These are phyloP conservation scores for Frieseomelitta varia DNA, from an alignment of 1,140 invertebrate genomes.

Conservation along the genomic window DNA sequence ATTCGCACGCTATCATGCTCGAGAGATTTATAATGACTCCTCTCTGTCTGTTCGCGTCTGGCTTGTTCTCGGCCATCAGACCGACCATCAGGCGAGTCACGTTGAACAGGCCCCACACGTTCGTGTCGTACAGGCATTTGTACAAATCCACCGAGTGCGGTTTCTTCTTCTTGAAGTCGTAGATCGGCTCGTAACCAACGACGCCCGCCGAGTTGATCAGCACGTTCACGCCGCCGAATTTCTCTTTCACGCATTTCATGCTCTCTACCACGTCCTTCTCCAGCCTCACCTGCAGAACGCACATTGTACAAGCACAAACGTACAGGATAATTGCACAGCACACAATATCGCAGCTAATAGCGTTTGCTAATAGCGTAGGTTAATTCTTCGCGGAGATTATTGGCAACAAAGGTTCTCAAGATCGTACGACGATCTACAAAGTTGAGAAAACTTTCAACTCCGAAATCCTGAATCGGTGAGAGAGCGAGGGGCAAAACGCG, in stretches of 20 bases:
- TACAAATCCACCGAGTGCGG: conserved; percentile 57
- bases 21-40: conserved; percentile 69
- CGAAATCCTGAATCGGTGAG: not conserved
- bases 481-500: too few species aligned
- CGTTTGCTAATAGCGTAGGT: too few species aligned
- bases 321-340: too few species aligned
- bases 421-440: too few species aligned
- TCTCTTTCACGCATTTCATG: conserved; percentile 54
- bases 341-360: too few species aligned
- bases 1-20: conserved; percentile 56
- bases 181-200: conserved; percentile 13
- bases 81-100: conserved; percentile 58
- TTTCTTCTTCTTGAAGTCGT: conserved; percentile 60
- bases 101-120: conserved; percentile 67
- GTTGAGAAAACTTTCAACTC: too few species aligned
- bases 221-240: conserved; percentile 66
- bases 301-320: not conserved
- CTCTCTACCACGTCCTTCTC: conserved; percentile 60
- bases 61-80: conserved; percentile 61
- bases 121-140: conserved; percentile 54
- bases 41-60: conserved; percentile 62
- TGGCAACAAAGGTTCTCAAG: too few species aligned
- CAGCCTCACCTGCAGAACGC: conserved; percentile 53
- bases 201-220: conserved; percentile 65
- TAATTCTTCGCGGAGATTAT: too few species aligned